phyloP scores from a whole-genome alignment of 2,113 vertebrate genomes.

The Malurus melanocephalus region DNA sequence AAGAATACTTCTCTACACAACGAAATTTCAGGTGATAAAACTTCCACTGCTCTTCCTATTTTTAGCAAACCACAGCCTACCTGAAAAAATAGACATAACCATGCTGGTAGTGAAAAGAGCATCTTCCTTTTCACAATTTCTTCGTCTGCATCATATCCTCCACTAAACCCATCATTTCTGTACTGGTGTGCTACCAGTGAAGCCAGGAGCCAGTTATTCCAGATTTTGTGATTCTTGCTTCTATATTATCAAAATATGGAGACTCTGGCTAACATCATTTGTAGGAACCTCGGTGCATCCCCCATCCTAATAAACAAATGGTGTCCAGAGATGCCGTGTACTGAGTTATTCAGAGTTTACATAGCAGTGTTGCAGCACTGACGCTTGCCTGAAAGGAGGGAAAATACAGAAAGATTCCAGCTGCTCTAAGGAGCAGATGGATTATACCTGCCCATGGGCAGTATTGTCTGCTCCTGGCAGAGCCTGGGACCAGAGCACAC shows the following conservation, averaged over 20 bases:
- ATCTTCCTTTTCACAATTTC: not conserved
- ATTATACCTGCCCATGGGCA: not conserved
- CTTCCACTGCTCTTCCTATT: not conserved
- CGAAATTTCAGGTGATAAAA: not conserved
- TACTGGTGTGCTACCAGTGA: not conserved
- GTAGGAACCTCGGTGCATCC: not conserved
- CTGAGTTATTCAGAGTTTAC: not conserved
- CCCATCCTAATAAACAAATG: not conserved
- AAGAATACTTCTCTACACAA: not conserved
- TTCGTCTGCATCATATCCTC: not conserved
- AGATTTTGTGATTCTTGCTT: not conserved
- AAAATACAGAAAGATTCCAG: not conserved
- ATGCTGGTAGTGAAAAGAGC: not conserved
- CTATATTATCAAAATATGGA: not conserved
- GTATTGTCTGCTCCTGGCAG: not conserved
- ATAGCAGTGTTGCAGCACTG: not conserved
- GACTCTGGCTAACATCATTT: not conserved
- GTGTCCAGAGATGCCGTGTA: not conserved
- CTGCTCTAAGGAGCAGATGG: not conserved
- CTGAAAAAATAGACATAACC: not conserved
- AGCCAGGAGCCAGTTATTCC: not conserved
- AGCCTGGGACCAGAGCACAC: not conserved
- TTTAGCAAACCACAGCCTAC: not conserved
- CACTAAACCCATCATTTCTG: not conserved
- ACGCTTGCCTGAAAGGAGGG: not conserved